Evolutionary conservation across 1,140 invertebrate species (phyloP).

Genomic region (Aphidius gifuensis): DNA sequence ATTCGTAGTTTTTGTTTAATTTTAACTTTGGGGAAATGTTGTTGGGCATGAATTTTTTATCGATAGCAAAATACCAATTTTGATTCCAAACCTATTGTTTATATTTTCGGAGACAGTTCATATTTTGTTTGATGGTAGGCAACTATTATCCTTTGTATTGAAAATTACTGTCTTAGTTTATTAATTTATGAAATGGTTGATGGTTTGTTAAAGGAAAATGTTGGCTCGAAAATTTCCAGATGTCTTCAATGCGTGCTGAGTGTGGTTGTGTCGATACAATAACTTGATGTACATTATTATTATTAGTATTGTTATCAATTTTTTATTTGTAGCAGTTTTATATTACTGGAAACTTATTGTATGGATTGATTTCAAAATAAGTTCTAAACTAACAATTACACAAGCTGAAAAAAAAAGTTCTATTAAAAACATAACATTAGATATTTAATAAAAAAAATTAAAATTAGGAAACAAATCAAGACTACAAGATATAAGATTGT

Average conservation of each 20-base stretch:
- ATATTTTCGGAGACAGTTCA: too few species aligned
- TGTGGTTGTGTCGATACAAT: slow-evolving; percentile 67
- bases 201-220: slow-evolving; percentile 46
- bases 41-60: too few species aligned
- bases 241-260: slow-evolving; percentile 88
- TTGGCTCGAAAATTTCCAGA: slow-evolving; percentile 75
- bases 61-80: too few species aligned
- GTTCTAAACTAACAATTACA: slow-evolving; percentile 74
- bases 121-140: too few species aligned
- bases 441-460: slow-evolving; percentile 8
- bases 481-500: neutral
- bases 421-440: slow-evolving; percentile 13
- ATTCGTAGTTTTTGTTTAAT: too few species aligned
- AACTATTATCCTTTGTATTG: too few species aligned
- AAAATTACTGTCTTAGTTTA: too few species aligned
- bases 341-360: slow-evolving; percentile 59
- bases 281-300: slow-evolving; percentile 43
- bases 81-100: too few species aligned
- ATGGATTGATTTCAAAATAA: slow-evolving; percentile 56
- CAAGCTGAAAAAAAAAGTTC: slow-evolving; percentile 65
- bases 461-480: neutral
- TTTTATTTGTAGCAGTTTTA: slow-evolving; percentile 53
- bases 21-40: too few species aligned
- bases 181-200: slow-evolving; percentile 47
- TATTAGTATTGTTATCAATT: slow-evolving; percentile 37